A percentile compares a stretch with the other conserved stretches of the same genome.
These are phyloP conservation scores for Percina caprodes DNA, from an alignment of 2,113 vertebrate genomes.

Conservation along the genomic window DNA sequence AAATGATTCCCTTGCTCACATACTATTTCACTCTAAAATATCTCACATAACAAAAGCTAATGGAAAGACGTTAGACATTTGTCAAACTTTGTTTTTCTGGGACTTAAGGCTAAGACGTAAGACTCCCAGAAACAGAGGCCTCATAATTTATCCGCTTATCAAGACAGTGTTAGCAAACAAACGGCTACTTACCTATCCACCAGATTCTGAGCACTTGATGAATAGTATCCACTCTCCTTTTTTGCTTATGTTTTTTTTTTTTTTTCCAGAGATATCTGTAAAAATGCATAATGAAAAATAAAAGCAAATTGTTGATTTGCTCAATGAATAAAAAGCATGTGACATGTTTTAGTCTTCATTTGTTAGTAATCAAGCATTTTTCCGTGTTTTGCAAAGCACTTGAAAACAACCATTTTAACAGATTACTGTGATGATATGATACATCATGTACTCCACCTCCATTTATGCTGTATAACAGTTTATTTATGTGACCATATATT, in stretches of 20 bases:
- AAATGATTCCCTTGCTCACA: not conserved
- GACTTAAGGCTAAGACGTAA: not conserved
- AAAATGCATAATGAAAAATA: not conserved
- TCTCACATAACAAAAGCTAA: not conserved
- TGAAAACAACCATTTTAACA: not conserved
- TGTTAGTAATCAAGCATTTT: not conserved
- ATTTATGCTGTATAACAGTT: not conserved
- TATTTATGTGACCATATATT: not conserved
- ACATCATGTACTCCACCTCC: not conserved
- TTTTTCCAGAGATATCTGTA: not conserved
- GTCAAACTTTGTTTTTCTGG: not conserved
- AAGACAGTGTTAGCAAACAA: not conserved
- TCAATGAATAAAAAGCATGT: not conserved
- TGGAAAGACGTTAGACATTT: too few species aligned
- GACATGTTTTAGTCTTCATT: not conserved
- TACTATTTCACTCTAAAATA: not conserved
- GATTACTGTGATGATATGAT: not conserved
- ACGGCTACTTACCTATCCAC: not conserved
- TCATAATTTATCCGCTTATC: not conserved
- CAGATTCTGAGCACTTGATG: not conserved
- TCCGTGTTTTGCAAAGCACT: conserved; percentile 5
- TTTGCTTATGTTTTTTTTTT: not conserved
- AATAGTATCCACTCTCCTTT: not conserved
- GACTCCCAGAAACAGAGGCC: not conserved
- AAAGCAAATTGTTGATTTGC: not conserved